Evolutionary conservation across 2,113 vertebrate genomes (phyloP).

Genomic region (Orientallactaga bullata): DNA sequence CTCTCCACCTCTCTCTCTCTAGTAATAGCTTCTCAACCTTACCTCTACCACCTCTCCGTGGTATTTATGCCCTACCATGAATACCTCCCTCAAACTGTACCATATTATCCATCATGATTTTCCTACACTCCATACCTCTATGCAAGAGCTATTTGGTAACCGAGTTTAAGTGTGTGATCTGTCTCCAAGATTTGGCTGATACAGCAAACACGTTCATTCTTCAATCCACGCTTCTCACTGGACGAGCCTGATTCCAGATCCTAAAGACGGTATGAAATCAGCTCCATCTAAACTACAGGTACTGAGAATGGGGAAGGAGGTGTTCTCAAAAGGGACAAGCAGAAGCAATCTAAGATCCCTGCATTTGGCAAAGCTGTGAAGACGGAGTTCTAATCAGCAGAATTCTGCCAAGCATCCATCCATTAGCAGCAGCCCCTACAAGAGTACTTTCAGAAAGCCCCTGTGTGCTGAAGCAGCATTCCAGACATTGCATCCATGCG

Average conservation of each 20-base stretch:
- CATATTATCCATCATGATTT: neutral
- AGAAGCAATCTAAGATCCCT: slow-evolving; percentile 15
- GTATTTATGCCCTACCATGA: neutral
- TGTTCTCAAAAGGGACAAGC: neutral
- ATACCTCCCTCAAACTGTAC: neutral
- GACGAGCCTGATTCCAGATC: neutral
- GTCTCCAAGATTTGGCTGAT: slow-evolving; percentile 31
- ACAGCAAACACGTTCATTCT: neutral
- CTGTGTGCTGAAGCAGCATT: slow-evolving; percentile 14
- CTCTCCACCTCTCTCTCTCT: too few relatives aligned
- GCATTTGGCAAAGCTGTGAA: slow-evolving; percentile 69
- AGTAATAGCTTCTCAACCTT: neutral
- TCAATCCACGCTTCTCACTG: slow-evolving; percentile 16
- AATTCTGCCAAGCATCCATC: slow-evolving; percentile 29
- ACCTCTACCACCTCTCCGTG: neutral
- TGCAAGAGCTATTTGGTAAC: slow-evolving; percentile 40
- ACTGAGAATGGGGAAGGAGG: neutral
- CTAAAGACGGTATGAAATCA: slow-evolving; percentile 7
- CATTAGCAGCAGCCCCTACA: slow-evolving; percentile 56
- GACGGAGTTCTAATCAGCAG: slow-evolving; percentile 42
- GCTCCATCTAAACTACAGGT: slow-evolving; percentile 7
- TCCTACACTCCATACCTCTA: neutral
- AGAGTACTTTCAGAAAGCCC: slow-evolving; percentile 12
- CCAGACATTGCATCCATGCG: slow-evolving; percentile 33
- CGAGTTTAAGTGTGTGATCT: neutral